Conservation (phyloP, 2,797 vertebrate genomes). For the Tenualosa ilisha region DNA sequence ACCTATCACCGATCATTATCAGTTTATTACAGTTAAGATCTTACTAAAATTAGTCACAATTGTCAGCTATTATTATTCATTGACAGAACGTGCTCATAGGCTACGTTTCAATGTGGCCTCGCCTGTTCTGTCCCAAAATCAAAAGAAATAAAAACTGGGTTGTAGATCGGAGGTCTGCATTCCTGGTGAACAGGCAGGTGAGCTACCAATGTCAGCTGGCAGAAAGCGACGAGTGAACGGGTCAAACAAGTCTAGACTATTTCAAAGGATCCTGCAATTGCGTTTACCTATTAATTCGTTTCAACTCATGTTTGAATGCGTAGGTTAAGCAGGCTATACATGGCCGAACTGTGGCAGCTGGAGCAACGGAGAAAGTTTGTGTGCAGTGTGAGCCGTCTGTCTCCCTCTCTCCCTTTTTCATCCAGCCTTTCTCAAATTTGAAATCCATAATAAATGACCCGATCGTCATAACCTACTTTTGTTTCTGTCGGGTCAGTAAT, state of each 20-base stretch:
- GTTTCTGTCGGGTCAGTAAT: constrained; percentile 14
- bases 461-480: constrained; percentile 17
- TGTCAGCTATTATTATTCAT: no score
- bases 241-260: not conserved
- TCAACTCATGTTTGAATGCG: not conserved
- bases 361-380: not conserved
- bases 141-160: not conserved
- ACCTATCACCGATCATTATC: no score
- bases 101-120: no score
- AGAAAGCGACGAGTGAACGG: not conserved
- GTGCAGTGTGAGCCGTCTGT: not conserved
- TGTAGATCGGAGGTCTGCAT: no score
- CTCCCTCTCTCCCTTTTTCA: not conserved
- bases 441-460: constrained; percentile 5
- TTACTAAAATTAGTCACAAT: no score
- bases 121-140: not conserved
- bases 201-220: no score
- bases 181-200: no score
- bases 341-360: not conserved
- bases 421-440: not conserved
- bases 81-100: no score
- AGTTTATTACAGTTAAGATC: no score
- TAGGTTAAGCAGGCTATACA: no score
- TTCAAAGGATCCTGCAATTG: not conserved
- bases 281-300: not conserved